Evolutionary conservation across 2,888 invertebrate genomes (phyloP).

Genomic region (Pherbina coryleti): DNA sequence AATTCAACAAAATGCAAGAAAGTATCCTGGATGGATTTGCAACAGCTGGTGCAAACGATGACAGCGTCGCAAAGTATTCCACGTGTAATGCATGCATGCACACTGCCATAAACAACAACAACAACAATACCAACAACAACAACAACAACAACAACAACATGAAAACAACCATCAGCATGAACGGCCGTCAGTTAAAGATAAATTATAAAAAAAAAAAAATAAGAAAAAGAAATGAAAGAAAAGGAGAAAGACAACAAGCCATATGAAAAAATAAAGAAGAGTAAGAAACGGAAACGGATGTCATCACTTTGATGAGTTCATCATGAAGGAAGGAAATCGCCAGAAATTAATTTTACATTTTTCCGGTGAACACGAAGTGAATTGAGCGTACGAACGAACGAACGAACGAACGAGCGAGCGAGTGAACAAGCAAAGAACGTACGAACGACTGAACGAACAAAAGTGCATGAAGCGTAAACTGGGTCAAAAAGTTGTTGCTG

Average conservation of each 20-base stretch:
- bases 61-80: conserved; percentile 5
- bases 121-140: not conserved
- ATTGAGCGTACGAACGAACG: conserved; percentile 3
- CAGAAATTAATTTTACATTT: conserved; percentile 55
- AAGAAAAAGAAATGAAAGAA: not conserved
- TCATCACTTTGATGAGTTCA: conserved; percentile 56
- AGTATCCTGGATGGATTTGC: conserved; percentile 5
- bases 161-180: conserved; percentile 15
- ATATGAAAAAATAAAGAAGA: conserved; percentile 41
- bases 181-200: not conserved
- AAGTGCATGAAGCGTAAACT: conserved; percentile 22
- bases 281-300: conserved; percentile 49
- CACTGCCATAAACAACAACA: conserved; percentile 14
- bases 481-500: conserved; percentile 20
- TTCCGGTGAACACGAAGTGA: conserved; percentile 40
- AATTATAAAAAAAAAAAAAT: not conserved
- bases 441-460: not conserved
- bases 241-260: conserved; percentile 4
- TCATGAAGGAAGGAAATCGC: conserved; percentile 54
- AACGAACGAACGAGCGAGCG: not conserved
- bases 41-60: not conserved
- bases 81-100: not conserved
- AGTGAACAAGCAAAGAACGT: not conserved
- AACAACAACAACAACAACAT: not conserved
- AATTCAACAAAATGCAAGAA: conserved; percentile 13